A percentile compares a stretch with the other conserved stretches of the same genome.
Conservation (phyloP, 1,140 invertebrate genomes). For the Anastrepha ludens region DNA sequence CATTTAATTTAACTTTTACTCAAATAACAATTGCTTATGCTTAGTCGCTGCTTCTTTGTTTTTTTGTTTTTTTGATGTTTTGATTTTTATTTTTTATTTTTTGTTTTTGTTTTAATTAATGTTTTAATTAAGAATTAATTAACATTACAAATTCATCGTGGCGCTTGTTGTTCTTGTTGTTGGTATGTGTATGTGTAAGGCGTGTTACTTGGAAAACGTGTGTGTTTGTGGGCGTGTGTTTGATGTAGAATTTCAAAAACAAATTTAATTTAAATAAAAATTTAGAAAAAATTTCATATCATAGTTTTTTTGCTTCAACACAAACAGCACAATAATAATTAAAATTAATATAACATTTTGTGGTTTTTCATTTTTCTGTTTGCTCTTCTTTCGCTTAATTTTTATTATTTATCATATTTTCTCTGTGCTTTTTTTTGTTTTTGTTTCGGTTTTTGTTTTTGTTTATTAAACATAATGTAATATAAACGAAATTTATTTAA, state of each 20-base stretch:
- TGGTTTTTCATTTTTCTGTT: not conserved
- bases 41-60: constrained; percentile 26
- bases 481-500: not conserved
- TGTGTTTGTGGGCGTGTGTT: not conserved
- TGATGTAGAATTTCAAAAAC: not conserved
- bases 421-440: not conserved
- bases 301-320: not conserved
- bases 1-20: constrained; percentile 53
- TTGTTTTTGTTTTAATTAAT: constrained; percentile 44
- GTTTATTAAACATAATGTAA: not conserved
- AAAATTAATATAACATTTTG: not conserved
- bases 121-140: constrained; percentile 59
- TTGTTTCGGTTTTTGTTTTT: not conserved
- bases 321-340: not conserved
- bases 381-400: not conserved
- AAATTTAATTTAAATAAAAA: not conserved
- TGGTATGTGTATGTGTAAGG: not conserved
- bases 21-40: constrained; percentile 56
- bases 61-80: constrained; percentile 41
- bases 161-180: constrained; percentile 53
- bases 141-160: constrained; percentile 73
- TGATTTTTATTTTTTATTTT: not conserved
- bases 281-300: not conserved
- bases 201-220: not conserved
- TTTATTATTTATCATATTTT: not conserved